Evolutionary conservation across 2,113 vertebrate species (phyloP), one percentile per base, ranked within the genome.

Genomic region (Siphamia tubifer): DNA sequence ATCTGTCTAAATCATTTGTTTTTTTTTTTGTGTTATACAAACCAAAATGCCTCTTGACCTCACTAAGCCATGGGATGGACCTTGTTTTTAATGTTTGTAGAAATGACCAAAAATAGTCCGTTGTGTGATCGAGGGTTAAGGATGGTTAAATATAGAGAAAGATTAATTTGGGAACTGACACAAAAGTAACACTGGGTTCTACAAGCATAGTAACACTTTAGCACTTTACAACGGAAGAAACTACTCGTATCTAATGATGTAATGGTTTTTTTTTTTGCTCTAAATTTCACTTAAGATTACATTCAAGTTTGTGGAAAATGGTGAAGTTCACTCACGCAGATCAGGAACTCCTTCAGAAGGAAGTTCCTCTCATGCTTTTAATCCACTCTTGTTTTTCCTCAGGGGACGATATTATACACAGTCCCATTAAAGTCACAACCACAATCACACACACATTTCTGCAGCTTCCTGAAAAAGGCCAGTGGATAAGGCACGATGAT

Each of bases 361-460:
- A 44, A 23, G 28, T 52, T 65, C 25, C 3, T 58, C 3, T 56
- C n/a, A 16, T 65, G 32, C n/a, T 43, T 34, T 54, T 39, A 16
- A 40, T 11, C 9, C 27, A 24, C 7, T 24, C 11, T 44, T 15
- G 32, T 55, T 40, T 57, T 43, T 16, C 49, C 36, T 23, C 15
- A 2, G 32, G 42, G 31, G 13, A 32, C 12, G 15, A n/a, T 8
- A 9, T 78, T 64, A 57, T 4, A n/a, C 17, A 23, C 47, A 62
- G 21, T 72, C 36, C 20, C 15, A 57, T 62, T 45, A 31, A 58
- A 57, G 44, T 58, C 16, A 39, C 19, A 63, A 31, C 21, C 36
- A n/a, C n/a, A 31, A 24, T 76, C 19, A 39, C 31, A 52, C 31
- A 52, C 17, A 6, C 1, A 34, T 73, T 56, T 34, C 25, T 38